Evolutionary conservation across 2,113 vertebrate species (phyloP), one percentile per base, ranked within the genome.

Genomic region (Danio rerio): DNA sequence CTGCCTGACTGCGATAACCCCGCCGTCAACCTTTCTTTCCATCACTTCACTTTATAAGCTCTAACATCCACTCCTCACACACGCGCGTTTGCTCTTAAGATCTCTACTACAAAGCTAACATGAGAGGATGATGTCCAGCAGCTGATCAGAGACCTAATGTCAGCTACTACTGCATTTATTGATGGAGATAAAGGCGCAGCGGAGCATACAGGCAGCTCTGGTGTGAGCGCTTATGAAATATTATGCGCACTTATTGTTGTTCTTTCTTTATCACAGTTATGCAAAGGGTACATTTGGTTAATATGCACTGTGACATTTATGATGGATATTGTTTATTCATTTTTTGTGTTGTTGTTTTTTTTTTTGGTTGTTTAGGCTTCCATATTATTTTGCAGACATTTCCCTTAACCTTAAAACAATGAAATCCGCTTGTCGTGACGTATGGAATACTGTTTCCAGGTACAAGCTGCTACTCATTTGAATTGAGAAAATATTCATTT

Each of bases 21-120:
- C 69, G 12, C 11, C 47, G 11, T 55, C 21, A 85, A 69, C 84
- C 76, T 43, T 49, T 65, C 45, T 50, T 59, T 80, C 58, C 47
- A 61, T 75, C 53, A 20, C 13, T 73, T 9, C 80, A 62, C 69
- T 65, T 81, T 59, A 82, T 47, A 82, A 21, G 50, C 49, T 21
- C 9, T 58, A 20, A 55, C 71, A 58, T 75, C 75, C 53, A 68
- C 62, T 81, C 58, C 66, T 84, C 47, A 76, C 10, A 8, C 40
- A 20, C 31, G 43, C 49, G 21, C 66, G 9, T 18, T 45, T 47
- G 66, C 66, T 61, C 55, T 31, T 59, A 58, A 73, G 69, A 74
- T 81, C 68, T 74, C 59, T 6, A 20, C 50, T 52, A 82, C 74
- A 66, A 81, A 82, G 79, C 83, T 59, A 70, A 77, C 71, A 81